Base-by-base conservation (phyloP, 2,888 invertebrate species). In the Nymphalis urticae region DNA sequence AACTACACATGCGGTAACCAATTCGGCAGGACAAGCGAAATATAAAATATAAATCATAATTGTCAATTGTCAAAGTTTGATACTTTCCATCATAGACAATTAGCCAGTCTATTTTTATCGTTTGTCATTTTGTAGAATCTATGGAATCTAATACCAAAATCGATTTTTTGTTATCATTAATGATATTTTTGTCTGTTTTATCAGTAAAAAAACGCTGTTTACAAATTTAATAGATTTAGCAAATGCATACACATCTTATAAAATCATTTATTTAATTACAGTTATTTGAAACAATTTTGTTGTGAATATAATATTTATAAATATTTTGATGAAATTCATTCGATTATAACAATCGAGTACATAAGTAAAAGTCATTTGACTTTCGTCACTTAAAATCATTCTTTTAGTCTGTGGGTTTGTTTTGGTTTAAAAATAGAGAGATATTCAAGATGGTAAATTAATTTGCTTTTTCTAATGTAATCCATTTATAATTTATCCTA, bases 401-500 rank as follows among this genome's bases (percentile, higher is more conserved):
- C 32, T 66, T 67, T 68, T 71, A 71, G 73, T 70, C 68, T 70
- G 65, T 70, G 54, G 56, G 47, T 60, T 76, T 70, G 73, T 76
- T 77, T 80, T 79, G 82, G 78, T 82, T 82, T 82, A 77, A 75
- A 71, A 74, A 65, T 72, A 54, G 64, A 63, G 71, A 77, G 74
- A 75, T 75, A 72, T 75, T 75, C 83, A 89, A 89, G 87, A 91
- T 91, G 91, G 91, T 91, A 91, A 90, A 74, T 84, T 19, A 85
- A 90, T 87, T 87, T 73, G 0, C 62, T 74, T 75, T 82, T 86
- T 83, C 72, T 75, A 3, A 1, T 56, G 24, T 75, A 87, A 91
- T 91, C 91, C 67, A 61, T 50, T 0, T n/a, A 50, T 21, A 62
- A 70, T 79, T 68, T 13, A 0, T 17, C 1, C 2, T 56, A 70